phyloP scores from a whole-genome alignment of 2,888 invertebrate species.

The Drosophila phalerata region DNA sequence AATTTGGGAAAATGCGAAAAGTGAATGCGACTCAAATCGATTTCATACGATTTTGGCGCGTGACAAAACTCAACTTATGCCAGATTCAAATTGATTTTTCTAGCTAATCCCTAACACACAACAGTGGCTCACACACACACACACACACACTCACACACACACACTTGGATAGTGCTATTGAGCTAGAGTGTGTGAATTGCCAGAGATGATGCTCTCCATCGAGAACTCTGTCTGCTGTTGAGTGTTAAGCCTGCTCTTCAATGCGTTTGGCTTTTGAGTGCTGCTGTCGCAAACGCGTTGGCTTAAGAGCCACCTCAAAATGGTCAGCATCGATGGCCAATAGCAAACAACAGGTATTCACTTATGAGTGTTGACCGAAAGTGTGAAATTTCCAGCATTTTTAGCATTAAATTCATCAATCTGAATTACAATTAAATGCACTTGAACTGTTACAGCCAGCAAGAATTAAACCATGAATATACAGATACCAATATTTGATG shows the following conservation, averaged over 20 bases:
- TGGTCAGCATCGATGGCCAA: constrained; percentile 52
- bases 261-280: constrained; percentile 60
- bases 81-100: constrained; percentile 62
- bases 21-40: constrained; percentile 25
- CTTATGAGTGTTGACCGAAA: background rate
- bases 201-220: constrained; percentile 9
- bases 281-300: constrained; percentile 59
- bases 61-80: constrained; percentile 77
- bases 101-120: constrained; percentile 61
- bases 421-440: background rate
- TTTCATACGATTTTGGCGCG: constrained; percentile 51
- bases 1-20: constrained; percentile 12
- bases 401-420: background rate
- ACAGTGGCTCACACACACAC: constrained; percentile 12
- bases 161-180: constrained; percentile 22
- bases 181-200: constrained; percentile 9
- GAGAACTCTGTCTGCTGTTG: constrained; percentile 43
- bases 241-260: constrained; percentile 63
- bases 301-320: constrained; percentile 48
- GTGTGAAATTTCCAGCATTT: background rate
- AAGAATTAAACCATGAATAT: too few species aligned
- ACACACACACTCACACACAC: constrained; percentile 4
- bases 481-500: too few species aligned
- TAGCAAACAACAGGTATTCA: constrained; percentile 26
- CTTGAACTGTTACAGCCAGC: too few species aligned